phyloP scores from a whole-genome alignment of 2,113 vertebrate genomes.

The Puffinus mauretanicus region DNA sequence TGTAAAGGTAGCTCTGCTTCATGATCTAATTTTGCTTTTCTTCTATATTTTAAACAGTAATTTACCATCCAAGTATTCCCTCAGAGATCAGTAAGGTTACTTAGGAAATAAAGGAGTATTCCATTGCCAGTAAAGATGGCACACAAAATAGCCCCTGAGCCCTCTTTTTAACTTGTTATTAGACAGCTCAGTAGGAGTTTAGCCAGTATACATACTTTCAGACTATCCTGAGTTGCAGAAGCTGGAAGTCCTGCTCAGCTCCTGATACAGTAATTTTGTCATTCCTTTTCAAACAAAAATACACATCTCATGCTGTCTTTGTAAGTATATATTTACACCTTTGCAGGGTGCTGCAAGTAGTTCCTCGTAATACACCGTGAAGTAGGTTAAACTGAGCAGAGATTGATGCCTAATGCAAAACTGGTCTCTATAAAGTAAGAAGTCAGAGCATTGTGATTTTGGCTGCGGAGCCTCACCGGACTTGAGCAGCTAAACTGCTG shows the following conservation, averaged over 20 bases:
- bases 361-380: background rate
- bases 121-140: background rate
- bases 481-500: slow-evolving; percentile 64
- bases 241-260: background rate
- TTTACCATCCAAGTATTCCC: background rate
- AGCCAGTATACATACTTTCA: background rate
- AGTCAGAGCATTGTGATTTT: slow-evolving; percentile 52
- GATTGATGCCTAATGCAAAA: slow-evolving; percentile 16
- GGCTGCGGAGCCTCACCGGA: slow-evolving; percentile 1
- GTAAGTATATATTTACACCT: background rate
- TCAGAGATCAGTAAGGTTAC: background rate
- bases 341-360: background rate
- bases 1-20: background rate
- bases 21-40: background rate
- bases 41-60: background rate
- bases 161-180: background rate
- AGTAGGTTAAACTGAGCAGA: background rate
- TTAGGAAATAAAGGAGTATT: background rate
- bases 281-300: background rate
- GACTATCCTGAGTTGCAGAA: background rate
- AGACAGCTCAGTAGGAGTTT: background rate
- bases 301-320: background rate
- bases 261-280: background rate
- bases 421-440: slow-evolving; percentile 25
- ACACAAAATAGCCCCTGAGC: background rate